Conservation (phyloP, 2,113 vertebrate species). For the Apodemus speciosus region DNA sequence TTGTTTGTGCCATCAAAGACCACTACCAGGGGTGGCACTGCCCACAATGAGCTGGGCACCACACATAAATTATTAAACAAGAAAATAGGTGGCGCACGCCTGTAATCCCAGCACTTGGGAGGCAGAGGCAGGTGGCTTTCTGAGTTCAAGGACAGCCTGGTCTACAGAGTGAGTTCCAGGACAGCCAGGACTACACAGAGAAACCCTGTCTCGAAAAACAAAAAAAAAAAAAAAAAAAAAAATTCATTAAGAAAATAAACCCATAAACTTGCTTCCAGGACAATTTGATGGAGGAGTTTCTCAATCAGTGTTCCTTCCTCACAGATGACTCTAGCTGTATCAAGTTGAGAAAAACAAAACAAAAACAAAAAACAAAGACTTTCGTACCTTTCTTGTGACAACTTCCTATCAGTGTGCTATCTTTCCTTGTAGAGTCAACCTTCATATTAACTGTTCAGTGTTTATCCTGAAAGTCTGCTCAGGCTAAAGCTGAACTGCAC, state of each 20-base stretch:
- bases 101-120: no score
- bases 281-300: neutral
- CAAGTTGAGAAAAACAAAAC: neutral
- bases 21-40: neutral
- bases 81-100: no score
- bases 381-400: neutral
- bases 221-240: no score
- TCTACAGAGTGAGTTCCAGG: no score
- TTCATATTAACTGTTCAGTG: neutral
- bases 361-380: no score
- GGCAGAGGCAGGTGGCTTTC: no score
- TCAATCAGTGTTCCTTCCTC: neutral
- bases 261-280: neutral
- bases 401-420: neutral
- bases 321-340: neutral
- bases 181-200: no score
- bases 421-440: neutral
- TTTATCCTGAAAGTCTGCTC: neutral
- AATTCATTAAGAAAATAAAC: neutral
- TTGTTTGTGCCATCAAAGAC: neutral
- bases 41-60: neutral
- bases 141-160: no score
- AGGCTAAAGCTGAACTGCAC: accelerated
- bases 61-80: neutral
- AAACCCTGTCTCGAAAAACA: no score